Percentiles rank a stretch among this genome's conserved stretches.
These are phyloP conservation scores for Gymnarchus niloticus DNA, from an alignment of 2,113 vertebrate species.

Conservation along the genomic window DNA sequence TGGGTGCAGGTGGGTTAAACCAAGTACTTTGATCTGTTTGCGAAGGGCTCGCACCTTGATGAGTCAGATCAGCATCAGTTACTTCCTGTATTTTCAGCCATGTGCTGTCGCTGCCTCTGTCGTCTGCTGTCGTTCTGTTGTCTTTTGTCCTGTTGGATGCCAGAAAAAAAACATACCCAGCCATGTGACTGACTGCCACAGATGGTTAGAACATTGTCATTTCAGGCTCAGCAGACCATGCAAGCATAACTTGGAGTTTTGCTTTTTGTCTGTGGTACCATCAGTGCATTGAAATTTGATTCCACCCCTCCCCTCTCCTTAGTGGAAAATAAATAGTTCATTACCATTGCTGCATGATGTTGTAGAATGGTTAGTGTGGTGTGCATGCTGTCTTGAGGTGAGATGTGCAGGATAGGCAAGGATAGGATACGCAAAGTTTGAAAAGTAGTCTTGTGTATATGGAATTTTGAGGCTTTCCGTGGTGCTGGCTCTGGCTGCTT, in stretches of 20 bases:
- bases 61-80: background rate
- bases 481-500: too few relatives aligned
- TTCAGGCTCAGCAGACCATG: background rate
- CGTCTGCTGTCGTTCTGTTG: background rate
- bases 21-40: background rate
- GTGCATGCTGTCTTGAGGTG: background rate
- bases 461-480: too few relatives aligned
- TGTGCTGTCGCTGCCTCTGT: background rate
- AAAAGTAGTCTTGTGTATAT: too few relatives aligned
- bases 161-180: background rate
- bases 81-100: background rate
- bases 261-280: background rate
- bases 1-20: background rate
- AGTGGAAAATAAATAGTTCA: background rate
- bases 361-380: background rate
- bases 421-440: too few relatives aligned
- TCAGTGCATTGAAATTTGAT: too few relatives aligned
- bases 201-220: too few relatives aligned
- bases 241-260: background rate
- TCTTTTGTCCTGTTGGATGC: background rate
- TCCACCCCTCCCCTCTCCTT: too few relatives aligned
- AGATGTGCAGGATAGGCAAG: background rate
- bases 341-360: background rate
- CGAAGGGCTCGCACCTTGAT: slow-evolving; percentile 5
- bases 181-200: background rate